Evolutionary conservation across 2,888 invertebrate species (phyloP).

Genomic region (Chorisops tibialis): DNA sequence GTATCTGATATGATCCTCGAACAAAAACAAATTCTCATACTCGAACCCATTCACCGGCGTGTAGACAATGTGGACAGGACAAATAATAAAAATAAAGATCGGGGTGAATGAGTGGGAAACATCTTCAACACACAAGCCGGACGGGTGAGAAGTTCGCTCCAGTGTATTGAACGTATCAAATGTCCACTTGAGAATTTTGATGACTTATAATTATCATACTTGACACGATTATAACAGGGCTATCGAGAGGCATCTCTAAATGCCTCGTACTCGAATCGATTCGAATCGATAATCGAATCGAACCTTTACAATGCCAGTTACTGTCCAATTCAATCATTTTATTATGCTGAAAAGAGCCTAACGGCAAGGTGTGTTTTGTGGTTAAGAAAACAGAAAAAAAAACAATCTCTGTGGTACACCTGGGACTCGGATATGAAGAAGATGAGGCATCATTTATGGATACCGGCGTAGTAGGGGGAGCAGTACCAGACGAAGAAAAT

Average conservation of each 20-base stretch:
- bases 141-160: not conserved
- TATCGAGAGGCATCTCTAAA: constrained; percentile 10
- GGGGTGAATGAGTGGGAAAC: constrained; percentile 8
- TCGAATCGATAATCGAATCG: not conserved
- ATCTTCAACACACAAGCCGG: constrained; percentile 1
- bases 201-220: constrained; percentile 21
- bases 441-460: not conserved
- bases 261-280: constrained; percentile 10
- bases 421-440: constrained; percentile 9
- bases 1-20: not conserved
- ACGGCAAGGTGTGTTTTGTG: constrained; percentile 17
- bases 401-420: constrained; percentile 1
- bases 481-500: not conserved
- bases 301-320: constrained; percentile 11
- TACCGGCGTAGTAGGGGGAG: not conserved
- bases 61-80: not conserved
- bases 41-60: constrained; percentile 16
- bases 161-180: constrained; percentile 20
- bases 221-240: constrained; percentile 8
- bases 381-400: not conserved
- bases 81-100: not conserved
- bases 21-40: constrained; percentile 14
- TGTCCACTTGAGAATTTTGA: constrained; percentile 22
- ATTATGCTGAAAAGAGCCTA: constrained; percentile 3
- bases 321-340: constrained; percentile 18